Evolutionary conservation across 2,113 vertebrate genomes (phyloP).

Genomic region (Panthera uncia): DNA sequence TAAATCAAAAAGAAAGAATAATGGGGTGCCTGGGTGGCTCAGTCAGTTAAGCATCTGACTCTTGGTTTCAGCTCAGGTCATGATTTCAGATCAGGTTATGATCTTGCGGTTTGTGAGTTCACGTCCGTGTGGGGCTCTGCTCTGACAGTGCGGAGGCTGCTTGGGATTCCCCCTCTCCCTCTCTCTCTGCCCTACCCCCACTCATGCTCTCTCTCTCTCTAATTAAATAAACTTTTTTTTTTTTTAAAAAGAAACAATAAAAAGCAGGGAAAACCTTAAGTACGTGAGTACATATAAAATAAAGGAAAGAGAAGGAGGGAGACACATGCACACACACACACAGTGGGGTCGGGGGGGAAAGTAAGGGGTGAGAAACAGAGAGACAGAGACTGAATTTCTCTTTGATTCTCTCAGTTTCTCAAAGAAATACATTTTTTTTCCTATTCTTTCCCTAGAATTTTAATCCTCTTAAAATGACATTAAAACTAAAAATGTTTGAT

Average conservation of each 20-base stretch:
- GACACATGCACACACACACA: not conserved
- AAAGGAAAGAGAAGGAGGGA: not conserved
- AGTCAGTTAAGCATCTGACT: no score
- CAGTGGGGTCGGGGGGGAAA: not conserved
- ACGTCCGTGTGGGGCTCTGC: no score
- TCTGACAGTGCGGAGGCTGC: no score
- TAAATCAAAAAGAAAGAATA: not conserved
- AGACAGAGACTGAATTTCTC: not conserved
- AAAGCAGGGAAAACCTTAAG: not conserved
- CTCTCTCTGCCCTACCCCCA: no score
- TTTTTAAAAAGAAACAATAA: not conserved
- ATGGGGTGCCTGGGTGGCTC: no score
- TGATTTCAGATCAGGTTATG: no score
- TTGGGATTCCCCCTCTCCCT: no score
- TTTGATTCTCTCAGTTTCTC: slow-evolving; percentile 8
- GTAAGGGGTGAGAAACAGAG: not conserved
- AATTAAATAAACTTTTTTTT: no score
- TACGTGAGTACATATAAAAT: not conserved
- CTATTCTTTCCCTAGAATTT: not conserved
- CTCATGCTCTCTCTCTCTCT: no score
- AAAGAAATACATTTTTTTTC: not conserved
- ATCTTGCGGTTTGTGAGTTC: no score
- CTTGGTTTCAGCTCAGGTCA: no score
- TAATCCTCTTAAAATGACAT: not conserved
- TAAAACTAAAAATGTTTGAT: not conserved